Percentiles rank a stretch among this genome's conserved stretches.
phyloP scores from a whole-genome alignment of 1,140 invertebrate species.

The Drosophila kohkoa region DNA sequence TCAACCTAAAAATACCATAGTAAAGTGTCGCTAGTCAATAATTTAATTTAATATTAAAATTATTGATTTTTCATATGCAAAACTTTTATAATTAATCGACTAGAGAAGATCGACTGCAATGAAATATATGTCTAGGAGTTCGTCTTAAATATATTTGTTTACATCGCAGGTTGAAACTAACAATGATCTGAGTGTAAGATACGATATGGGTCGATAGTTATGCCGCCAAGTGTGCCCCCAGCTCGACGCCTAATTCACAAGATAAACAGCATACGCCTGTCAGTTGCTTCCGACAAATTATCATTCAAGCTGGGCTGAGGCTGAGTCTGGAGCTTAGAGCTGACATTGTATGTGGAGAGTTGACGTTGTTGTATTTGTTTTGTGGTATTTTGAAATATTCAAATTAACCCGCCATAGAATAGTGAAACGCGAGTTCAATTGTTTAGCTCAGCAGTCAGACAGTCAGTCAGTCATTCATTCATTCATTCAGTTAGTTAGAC shows the following conservation, averaged over 20 bases:
- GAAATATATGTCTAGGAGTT: too few species aligned
- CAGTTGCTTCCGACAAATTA: conserved; percentile 78
- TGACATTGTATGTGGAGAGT: conserved; percentile 16
- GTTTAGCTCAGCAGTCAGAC: conserved; percentile 62
- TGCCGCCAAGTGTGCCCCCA: conserved; percentile 54
- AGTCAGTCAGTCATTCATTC: conserved; percentile 13
- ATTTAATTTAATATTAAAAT: too few species aligned
- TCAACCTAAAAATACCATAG: too few species aligned
- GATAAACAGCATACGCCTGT: conserved; percentile 78
- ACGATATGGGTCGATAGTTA: not conserved
- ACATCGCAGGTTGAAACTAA: not conserved
- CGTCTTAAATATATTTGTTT: not conserved
- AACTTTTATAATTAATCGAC: too few species aligned
- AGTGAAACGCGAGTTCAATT: conserved; percentile 49
- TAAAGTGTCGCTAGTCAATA: too few species aligned
- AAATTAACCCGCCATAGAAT: conserved; percentile 71
- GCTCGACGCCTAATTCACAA: conserved; percentile 68
- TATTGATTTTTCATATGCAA: too few species aligned
- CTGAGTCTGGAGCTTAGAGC: conserved; percentile 26
- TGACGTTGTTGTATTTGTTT: conserved; percentile 35
- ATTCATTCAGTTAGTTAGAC: conserved; percentile 47
- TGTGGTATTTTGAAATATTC: conserved; percentile 73
- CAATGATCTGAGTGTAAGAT: conserved; percentile 1
- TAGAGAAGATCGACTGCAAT: too few species aligned
- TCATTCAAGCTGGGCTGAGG: conserved; percentile 46